These are phyloP conservation scores for Drosophila repletoides DNA, from an alignment of 1,140 invertebrate species.

Conservation along the genomic window DNA sequence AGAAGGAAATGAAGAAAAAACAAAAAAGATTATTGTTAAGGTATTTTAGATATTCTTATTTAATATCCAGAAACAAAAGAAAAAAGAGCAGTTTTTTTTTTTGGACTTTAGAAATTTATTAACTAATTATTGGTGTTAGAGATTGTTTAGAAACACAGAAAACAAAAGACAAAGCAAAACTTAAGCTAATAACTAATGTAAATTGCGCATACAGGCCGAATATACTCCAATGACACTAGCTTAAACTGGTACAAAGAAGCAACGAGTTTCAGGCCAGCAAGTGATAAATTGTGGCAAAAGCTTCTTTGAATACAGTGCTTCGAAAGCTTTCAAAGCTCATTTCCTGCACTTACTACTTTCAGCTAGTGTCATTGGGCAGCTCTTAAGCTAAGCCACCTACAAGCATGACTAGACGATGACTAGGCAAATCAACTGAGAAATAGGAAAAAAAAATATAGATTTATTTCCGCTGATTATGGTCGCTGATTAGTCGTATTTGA, in stretches of 20 bases:
- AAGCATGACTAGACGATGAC: constrained; percentile 26
- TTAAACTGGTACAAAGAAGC: neutral
- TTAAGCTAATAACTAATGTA: constrained; percentile 27
- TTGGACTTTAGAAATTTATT: constrained; percentile 60
- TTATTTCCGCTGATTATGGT: constrained; percentile 2
- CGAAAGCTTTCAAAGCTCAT: constrained; percentile 11
- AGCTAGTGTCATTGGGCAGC: constrained; percentile 16
- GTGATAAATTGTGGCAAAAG: constrained; percentile 5
- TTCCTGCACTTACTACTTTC: no score
- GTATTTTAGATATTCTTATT: constrained; percentile 83
- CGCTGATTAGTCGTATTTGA: no score
- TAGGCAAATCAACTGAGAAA: constrained; percentile 13
- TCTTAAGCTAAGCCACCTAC: constrained; percentile 13
- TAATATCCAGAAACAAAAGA: constrained; percentile 77
- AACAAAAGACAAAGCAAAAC: no score
- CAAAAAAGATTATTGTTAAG: constrained; percentile 61
- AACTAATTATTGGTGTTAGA: constrained; percentile 73
- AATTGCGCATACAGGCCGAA: constrained; percentile 25
- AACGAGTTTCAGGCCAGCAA: neutral
- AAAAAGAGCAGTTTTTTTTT: constrained; percentile 57
- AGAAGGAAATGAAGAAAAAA: constrained; percentile 22
- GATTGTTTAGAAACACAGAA: no score
- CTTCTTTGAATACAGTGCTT: constrained; percentile 6
- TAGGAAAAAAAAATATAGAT: constrained; percentile 1
- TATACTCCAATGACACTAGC: constrained; percentile 20